Conservation (phyloP, 30 jellyfish, hydroid and myxozoan species). For the Aurelia sp. region DNA sequence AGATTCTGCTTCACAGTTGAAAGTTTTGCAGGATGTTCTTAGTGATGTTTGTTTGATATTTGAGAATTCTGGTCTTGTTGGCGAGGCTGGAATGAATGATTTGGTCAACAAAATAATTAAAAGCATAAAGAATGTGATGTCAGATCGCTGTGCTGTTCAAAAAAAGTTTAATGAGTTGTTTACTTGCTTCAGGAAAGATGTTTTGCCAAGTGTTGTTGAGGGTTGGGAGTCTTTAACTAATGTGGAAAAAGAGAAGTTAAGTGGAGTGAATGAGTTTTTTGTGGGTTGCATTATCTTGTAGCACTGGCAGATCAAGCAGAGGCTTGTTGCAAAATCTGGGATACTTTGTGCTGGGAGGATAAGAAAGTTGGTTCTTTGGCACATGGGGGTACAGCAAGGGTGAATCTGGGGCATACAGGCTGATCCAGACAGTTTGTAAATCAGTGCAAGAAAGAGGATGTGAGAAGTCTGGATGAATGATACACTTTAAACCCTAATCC, state of each 20-base stretch:
- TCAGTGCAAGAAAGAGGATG: slow-evolving; percentile 60
- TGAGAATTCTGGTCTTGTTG: neutral
- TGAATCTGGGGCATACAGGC: slow-evolving; percentile 55
- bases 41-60: slow-evolving; percentile 1
- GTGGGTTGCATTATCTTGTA: slow-evolving; percentile 63
- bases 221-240: slow-evolving; percentile 37
- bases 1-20: slow-evolving; percentile 37
- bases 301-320: slow-evolving; percentile 67
- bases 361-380: slow-evolving; percentile 63
- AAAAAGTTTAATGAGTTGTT: slow-evolving; percentile 43
- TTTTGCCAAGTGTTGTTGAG: slow-evolving; percentile 21
- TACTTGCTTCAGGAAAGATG: slow-evolving; percentile 12
- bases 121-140: slow-evolving; percentile 27
- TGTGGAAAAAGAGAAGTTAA: slow-evolving; percentile 1
- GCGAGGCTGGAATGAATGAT: too few relatives aligned
- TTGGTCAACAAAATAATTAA: too few relatives aligned
- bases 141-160: slow-evolving; percentile 22
- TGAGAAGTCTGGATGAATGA: slow-evolving; percentile 54
- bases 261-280: slow-evolving; percentile 30
- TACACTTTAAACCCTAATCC: slow-evolving; percentile 24
- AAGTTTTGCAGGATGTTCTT: slow-evolving; percentile 21
- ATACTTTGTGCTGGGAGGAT: slow-evolving; percentile 28
- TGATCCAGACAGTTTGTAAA: slow-evolving; percentile 34
- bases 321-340: slow-evolving; percentile 56
- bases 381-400: slow-evolving; percentile 63